These are phyloP conservation scores for Drosophila athabasca DNA, from an alignment of 1,140 invertebrate genomes.

Conservation along the genomic window DNA sequence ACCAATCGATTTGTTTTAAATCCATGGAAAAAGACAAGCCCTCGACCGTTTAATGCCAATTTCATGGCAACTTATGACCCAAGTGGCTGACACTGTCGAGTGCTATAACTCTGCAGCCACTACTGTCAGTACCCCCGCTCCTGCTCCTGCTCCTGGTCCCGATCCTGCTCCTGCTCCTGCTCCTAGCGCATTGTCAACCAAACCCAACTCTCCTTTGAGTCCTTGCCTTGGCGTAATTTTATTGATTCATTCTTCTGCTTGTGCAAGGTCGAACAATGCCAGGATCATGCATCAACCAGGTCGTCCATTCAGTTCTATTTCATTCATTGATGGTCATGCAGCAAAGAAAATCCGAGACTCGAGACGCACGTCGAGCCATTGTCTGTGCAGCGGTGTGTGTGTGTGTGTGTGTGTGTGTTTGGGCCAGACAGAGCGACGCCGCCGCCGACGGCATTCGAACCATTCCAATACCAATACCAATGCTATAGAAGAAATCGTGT, in stretches of 20 bases:
- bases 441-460: background rate
- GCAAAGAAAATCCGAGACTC: slow-evolving; percentile 28
- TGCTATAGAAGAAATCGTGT: no score
- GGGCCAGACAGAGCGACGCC: slow-evolving; percentile 68
- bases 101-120: background rate
- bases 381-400: slow-evolving; percentile 18
- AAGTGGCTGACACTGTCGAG: slow-evolving; percentile 30
- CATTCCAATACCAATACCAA: no score
- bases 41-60: slow-evolving; percentile 58
- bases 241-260: slow-evolving; percentile 74
- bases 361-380: slow-evolving; percentile 70
- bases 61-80: slow-evolving; percentile 56
- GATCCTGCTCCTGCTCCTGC: slow-evolving; percentile 2
- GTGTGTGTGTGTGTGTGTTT: background rate
- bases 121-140: background rate
- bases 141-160: background rate
- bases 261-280: slow-evolving; percentile 58
- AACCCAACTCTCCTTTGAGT: slow-evolving; percentile 23
- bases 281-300: slow-evolving; percentile 50
- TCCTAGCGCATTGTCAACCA: slow-evolving; percentile 43
- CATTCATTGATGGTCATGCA: slow-evolving; percentile 60
- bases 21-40: slow-evolving; percentile 48
- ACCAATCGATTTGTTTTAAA: slow-evolving; percentile 51
- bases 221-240: slow-evolving; percentile 67
- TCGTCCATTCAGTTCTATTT: slow-evolving; percentile 54